Percentiles rank a stretch among this genome's conserved stretches.
Conservation (phyloP, 2,888 invertebrate species). For the Drosophila atripex region DNA sequence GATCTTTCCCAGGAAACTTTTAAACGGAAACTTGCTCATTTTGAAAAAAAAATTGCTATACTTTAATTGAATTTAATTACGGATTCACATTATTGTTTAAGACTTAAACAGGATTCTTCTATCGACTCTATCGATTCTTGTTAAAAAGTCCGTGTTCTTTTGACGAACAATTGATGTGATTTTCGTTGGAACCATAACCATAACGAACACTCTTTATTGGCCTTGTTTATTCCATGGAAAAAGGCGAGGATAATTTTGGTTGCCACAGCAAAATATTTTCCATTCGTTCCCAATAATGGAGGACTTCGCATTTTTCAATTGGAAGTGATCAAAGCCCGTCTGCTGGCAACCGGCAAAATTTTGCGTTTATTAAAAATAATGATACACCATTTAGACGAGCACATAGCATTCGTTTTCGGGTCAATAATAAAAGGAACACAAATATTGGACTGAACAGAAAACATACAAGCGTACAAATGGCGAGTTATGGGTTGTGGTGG, state of each 20-base stretch:
- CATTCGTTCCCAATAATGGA: conserved; percentile 13
- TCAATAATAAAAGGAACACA: conserved; percentile 14
- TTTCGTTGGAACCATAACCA: no score
- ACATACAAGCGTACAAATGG: conserved; percentile 2
- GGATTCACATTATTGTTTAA: neutral
- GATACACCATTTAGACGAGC: conserved; percentile 29
- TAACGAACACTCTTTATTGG: conserved; percentile 24
- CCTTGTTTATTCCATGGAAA: conserved; percentile 31
- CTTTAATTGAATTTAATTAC: neutral
- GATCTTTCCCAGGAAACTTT: conserved; percentile 25
- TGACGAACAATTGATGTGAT: neutral
- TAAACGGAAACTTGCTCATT: conserved; percentile 6
- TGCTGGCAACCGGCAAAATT: conserved; percentile 11
- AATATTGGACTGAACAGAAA: conserved; percentile 3
- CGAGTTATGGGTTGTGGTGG: conserved; percentile 6
- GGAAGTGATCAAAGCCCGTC: conserved; percentile 46
- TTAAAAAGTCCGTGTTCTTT: neutral
- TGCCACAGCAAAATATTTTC: conserved; percentile 31
- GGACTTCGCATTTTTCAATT: conserved; percentile 24
- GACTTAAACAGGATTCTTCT: neutral
- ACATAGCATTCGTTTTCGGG: conserved; percentile 10
- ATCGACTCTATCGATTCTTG: neutral
- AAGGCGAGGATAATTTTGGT: neutral
- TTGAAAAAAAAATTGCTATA: conserved; percentile 2
- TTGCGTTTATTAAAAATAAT: conserved; percentile 49